Evolutionary conservation across 2,888 invertebrate genomes (phyloP).

Genomic region (Amphimallon solstitiale): DNA sequence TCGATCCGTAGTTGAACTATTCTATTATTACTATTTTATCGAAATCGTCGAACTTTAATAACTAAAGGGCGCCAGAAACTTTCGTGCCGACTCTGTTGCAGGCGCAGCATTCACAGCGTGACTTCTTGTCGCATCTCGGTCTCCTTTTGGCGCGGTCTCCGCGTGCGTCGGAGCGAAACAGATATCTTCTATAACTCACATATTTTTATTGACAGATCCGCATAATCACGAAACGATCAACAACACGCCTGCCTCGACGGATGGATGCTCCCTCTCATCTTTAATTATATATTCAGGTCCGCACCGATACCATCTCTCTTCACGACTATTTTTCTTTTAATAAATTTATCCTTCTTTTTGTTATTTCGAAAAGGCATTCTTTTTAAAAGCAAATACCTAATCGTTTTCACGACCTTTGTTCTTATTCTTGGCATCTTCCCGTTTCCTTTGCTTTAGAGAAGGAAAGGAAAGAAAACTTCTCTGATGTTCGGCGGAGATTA

Average conservation of each 20-base stretch:
- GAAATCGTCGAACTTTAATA: too few species aligned
- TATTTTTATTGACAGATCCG: conserved; percentile 25
- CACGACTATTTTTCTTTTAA: conserved; percentile 14
- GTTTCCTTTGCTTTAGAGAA: conserved; percentile 1
- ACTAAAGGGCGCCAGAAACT: too few species aligned
- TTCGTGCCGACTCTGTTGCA: too few species aligned
- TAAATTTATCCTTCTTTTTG: conserved; percentile 16
- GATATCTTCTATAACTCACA: conserved; percentile 8
- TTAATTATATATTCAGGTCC: conserved; percentile 21
- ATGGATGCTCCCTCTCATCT: conserved; percentile 23
- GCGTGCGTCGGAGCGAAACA: conserved; percentile 5
- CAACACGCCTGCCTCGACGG: conserved; percentile 19
- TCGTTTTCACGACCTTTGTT: conserved; percentile 4
- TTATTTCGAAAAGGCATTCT: conserved; percentile 22
- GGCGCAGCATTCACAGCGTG: too few species aligned
- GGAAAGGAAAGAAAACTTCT: not conserved
- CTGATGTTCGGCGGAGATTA: conserved; percentile 3
- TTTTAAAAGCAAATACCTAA: conserved; percentile 15
- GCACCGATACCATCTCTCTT: conserved; percentile 5
- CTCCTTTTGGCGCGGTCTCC: too few species aligned
- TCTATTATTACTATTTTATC: too few species aligned
- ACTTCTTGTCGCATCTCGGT: too few species aligned
- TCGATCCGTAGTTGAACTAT: too few species aligned
- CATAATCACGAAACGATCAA: conserved; percentile 20
- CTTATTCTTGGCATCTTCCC: not conserved